Evolutionary conservation across 1,140 invertebrate genomes (phyloP).

Genomic region (Oryctes rhinoceros): DNA sequence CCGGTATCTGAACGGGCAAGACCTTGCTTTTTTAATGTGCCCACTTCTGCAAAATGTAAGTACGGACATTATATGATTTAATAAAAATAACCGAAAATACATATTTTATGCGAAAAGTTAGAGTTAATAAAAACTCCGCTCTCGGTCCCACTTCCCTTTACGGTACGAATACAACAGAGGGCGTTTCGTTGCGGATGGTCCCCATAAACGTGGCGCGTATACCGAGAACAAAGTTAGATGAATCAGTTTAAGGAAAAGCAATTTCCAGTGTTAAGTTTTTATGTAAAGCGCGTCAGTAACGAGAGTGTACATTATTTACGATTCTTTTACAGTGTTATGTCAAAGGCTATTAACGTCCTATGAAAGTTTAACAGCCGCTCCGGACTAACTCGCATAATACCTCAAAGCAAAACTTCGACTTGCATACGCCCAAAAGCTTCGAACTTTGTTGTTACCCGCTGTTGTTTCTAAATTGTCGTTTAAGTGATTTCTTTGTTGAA

Average conservation of each 20-base stretch:
- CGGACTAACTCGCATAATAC: conserved; percentile 29
- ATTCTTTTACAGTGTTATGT: conserved; percentile 31
- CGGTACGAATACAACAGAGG: conserved; percentile 7
- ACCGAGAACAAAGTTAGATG: conserved; percentile 29
- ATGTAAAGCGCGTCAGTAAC: neutral
- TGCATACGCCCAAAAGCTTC: neutral
- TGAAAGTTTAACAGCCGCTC: conserved; percentile 23
- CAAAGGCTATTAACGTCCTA: conserved; percentile 23
- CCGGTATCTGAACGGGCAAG: neutral
- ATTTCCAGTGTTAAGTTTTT: conserved; percentile 33
- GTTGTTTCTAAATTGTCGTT: neutral
- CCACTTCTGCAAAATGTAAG: neutral
- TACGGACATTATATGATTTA: neutral
- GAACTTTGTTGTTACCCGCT: neutral
- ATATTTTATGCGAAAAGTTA: conserved; percentile 11
- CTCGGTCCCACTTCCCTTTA: neutral
- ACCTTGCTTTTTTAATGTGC: neutral
- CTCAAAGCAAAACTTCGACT: conserved; percentile 9
- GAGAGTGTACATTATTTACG: conserved; percentile 34
- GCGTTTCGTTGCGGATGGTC: neutral
- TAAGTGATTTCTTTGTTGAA: neutral
- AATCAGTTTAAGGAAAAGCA: conserved; percentile 33
- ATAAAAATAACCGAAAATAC: conserved; percentile 15
- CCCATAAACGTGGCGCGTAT: neutral
- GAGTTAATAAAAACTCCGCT: neutral